Conservation (phyloP, 2,113 vertebrate genomes). For the Dendropsophus ebraccatus region DNA sequence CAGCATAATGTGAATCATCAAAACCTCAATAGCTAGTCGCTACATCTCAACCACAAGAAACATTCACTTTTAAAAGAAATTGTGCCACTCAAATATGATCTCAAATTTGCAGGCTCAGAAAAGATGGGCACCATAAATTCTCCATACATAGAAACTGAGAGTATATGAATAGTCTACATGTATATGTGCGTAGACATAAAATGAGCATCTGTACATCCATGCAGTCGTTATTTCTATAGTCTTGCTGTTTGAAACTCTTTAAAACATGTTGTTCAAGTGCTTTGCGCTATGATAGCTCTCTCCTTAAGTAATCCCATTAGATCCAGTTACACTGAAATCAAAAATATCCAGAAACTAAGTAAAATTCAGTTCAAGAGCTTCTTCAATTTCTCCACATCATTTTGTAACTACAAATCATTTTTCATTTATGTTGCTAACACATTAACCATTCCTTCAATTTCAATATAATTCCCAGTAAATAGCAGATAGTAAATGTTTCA, state of each 20-base stretch:
- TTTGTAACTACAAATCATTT: constrained; percentile 38
- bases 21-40: no score
- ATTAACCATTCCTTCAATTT: constrained; percentile 46
- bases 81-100: no score
- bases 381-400: background rate
- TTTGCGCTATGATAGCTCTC: background rate
- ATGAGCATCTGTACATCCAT: background rate
- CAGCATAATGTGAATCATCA: no score
- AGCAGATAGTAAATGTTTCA: constrained; percentile 48
- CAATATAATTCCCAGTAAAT: constrained; percentile 53
- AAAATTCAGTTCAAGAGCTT: background rate
- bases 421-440: constrained; percentile 28
- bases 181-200: background rate
- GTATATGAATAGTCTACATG: background rate
- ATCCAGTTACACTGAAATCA: background rate
- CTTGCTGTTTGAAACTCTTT: background rate
- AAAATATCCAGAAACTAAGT: background rate
- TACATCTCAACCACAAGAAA: no score
- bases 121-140: no score
- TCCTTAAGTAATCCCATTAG: background rate
- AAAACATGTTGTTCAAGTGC: background rate
- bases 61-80: no score
- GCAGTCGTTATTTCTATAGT: background rate
- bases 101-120: no score
- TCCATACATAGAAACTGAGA: no score